Evolutionary conservation across 2,113 vertebrate genomes (phyloP), one percentile per base, ranked within the genome.

Genomic region (Macquaria ambigua): DNA sequence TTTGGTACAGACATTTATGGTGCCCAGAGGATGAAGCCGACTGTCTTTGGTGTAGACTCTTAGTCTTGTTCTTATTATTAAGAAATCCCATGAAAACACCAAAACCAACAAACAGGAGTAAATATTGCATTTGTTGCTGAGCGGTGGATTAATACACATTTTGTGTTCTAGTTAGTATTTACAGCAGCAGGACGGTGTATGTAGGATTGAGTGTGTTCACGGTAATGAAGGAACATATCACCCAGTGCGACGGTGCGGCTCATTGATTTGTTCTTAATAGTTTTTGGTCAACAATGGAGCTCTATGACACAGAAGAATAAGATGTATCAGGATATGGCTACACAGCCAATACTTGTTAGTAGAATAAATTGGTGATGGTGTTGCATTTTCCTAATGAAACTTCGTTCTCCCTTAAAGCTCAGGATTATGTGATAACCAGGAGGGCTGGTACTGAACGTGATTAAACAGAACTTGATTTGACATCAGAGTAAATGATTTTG

Each of bases 401-500:
- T 69, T 46, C n/a, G n/a, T 56, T 79, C 31, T 55, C 62, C 85
- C 55, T 76, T 20, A 53, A 70, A 81, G 52, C 52, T 16, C 11
- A 1, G 76, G 70, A 74, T 89, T 73, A 37, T 72, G 64, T 34
- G 64, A 85, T 85, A 81, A 86, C 82, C 85, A 74, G 72, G 50
- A 76, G 80, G 74, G 68, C 77, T 28, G 61, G 48, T 81, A 59
- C 52, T 3, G n/a, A 73, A 68, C 3, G 8, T n/a, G 69, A 90
- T 87, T 87, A 80, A 81, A 87, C 69, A 62, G 31, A 87, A 66
- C 77, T 59, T 69, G 62, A 90, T 82, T 82, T 73, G 67, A 85
- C 79, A 82, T 48, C 34, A 82, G 69, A 78, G 52, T 67, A 81
- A 86, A 90, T 74, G 66, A 88, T 62, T 69, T 81, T 52, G 56